phyloP scores from a whole-genome alignment of 2,888 invertebrate genomes.

The Galerucella nymphaeae region DNA sequence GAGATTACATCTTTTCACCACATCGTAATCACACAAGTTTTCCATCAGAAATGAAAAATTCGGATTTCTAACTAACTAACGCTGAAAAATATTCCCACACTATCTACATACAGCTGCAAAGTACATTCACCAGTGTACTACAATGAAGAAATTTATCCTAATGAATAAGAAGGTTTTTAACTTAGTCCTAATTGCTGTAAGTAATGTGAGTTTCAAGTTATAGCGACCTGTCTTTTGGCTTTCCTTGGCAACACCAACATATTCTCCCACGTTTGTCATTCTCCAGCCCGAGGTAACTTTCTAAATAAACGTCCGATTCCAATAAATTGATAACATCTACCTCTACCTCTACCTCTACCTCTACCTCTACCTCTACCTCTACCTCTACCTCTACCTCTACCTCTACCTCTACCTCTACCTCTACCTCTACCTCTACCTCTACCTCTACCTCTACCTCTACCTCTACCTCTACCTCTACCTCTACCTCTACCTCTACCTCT shows the following conservation, averaged over 20 bases:
- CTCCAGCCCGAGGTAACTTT: no score
- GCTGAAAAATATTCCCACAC: not conserved
- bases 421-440: constrained; percentile 2
- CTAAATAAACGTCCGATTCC: no score
- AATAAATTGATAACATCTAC: not conserved
- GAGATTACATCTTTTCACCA: not conserved
- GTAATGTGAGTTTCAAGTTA: no score
- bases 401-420: constrained; percentile 1
- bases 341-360: not conserved
- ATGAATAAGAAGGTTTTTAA: no score
- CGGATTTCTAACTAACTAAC: not conserved
- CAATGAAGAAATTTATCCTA: no score
- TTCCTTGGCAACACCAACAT: no score
- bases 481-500: not conserved
- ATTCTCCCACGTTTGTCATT: no score
- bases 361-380: no score
- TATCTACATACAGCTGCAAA: no score
- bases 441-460: not conserved
- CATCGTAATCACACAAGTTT: not conserved
- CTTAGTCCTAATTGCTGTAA: no score
- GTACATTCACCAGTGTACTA: no score
- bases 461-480: not conserved
- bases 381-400: not conserved
- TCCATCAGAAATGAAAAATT: not conserved
- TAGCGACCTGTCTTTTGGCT: no score